phyloP scores from a whole-genome alignment of 2,888 invertebrate species.

The Melinopterus prodromus region DNA sequence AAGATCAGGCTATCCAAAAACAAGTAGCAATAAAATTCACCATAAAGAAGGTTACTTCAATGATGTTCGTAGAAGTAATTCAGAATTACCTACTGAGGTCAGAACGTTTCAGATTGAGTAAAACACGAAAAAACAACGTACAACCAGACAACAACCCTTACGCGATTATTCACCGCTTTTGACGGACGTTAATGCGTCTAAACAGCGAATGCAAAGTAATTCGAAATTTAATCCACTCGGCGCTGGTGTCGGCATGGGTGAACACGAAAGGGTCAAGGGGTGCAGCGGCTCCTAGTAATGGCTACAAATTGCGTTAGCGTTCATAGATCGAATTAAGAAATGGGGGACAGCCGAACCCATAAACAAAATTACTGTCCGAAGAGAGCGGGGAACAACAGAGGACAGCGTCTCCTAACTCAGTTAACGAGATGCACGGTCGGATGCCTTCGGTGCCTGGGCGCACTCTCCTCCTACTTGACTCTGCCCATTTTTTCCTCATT shows the following conservation, averaged over 20 bases:
- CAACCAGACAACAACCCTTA: too few relatives aligned
- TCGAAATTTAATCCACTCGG: conserved; percentile 28
- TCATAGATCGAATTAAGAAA: conserved; percentile 54
- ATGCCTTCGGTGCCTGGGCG: conserved; percentile 44
- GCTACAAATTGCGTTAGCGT: conserved; percentile 45
- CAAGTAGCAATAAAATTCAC: too few relatives aligned
- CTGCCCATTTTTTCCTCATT: conserved; percentile 22
- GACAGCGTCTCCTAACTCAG: conserved; percentile 46
- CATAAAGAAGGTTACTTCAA: too few relatives aligned
- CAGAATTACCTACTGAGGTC: too few relatives aligned
- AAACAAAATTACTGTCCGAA: conserved; percentile 60
- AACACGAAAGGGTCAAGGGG: conserved; percentile 40
- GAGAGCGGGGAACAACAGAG: conserved; percentile 51
- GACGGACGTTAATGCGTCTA: not conserved
- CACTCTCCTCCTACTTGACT: conserved; percentile 26
- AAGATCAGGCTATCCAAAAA: too few relatives aligned
- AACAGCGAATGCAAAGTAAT: conserved; percentile 11
- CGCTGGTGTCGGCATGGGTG: conserved; percentile 17
- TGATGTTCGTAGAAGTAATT: too few relatives aligned
- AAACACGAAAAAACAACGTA: too few relatives aligned
- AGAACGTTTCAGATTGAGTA: too few relatives aligned
- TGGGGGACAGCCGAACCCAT: conserved; percentile 48
- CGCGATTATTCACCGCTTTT: not conserved
- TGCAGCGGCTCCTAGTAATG: conserved; percentile 45
- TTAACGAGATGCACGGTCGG: conserved; percentile 49